Percentiles rank a stretch among this genome's conserved stretches.
Conservation (phyloP, 2,113 vertebrate species). For the Sardina pilchardus region DNA sequence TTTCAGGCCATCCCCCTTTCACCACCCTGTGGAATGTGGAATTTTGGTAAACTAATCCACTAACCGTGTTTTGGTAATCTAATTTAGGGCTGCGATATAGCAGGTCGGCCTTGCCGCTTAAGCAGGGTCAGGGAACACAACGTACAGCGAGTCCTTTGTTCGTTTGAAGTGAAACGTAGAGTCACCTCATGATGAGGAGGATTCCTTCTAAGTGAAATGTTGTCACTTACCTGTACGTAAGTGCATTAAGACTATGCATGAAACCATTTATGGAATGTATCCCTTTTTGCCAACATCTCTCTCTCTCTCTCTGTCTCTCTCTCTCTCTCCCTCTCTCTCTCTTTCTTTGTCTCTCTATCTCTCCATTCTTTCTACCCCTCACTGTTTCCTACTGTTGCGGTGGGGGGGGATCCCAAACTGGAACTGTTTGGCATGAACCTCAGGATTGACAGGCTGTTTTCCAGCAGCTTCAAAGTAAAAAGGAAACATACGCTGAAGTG, state of each 20-base stretch:
- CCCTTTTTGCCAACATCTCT: neutral
- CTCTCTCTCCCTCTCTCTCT: neutral
- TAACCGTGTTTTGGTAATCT: conserved; percentile 13
- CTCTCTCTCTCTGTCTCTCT: neutral
- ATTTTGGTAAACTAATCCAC: conserved; percentile 23
- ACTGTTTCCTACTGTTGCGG: conserved; percentile 7
- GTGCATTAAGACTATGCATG: neutral
- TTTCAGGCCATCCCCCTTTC: neutral
- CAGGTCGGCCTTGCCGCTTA: neutral
- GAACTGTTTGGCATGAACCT: conserved; percentile 47
- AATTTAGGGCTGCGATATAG: conserved; percentile 1
- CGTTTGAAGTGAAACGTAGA: neutral
- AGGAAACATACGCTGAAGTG: conserved; percentile 40
- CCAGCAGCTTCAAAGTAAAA: conserved; percentile 49
- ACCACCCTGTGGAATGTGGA: conserved; percentile 2
- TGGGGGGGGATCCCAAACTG: conserved; percentile 33
- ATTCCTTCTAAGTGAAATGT: neutral
- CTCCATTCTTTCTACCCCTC: neutral
- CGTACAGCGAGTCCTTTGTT: neutral
- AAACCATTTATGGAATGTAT: neutral
- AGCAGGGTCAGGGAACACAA: neutral
- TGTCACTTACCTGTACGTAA: neutral
- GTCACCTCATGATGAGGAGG: neutral
- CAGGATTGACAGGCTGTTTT: conserved; percentile 58
- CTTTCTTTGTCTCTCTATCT: neutral